Percentiles rank a stretch among this genome's conserved stretches.
Evolutionary conservation across 2,888 invertebrate genomes (phyloP).

Genomic region (Agrilus mali): DNA sequence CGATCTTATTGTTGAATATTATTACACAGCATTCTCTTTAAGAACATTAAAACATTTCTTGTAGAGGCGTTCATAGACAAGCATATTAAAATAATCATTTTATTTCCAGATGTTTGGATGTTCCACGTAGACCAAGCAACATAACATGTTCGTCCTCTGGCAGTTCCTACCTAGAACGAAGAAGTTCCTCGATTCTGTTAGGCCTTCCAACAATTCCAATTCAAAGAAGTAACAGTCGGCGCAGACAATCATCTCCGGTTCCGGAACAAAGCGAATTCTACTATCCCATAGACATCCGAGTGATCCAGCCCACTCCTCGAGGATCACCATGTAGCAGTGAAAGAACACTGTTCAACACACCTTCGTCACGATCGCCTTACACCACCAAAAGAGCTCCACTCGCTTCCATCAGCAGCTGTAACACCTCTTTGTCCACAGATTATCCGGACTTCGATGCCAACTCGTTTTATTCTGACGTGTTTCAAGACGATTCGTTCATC

Average conservation of each 20-base stretch:
- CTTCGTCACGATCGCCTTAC: constrained; percentile 14
- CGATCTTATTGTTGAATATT: too few relatives aligned
- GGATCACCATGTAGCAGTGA: constrained; percentile 70
- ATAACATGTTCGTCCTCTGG: constrained; percentile 78
- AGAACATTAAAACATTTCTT: too few relatives aligned
- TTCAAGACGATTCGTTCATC: constrained; percentile 49
- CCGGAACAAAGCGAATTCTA: constrained; percentile 31
- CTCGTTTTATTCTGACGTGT: constrained; percentile 65
- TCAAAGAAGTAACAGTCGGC: constrained; percentile 30
- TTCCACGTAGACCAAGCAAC: constrained; percentile 57
- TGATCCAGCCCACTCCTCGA: constrained; percentile 71
- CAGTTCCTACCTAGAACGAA: constrained; percentile 69
- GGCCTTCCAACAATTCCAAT: constrained; percentile 51
- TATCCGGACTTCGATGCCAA: constrained; percentile 58
- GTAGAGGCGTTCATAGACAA: too few relatives aligned
- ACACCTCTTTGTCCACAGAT: constrained; percentile 51
- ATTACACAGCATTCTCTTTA: too few relatives aligned
- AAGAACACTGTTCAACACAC: constrained; percentile 37
- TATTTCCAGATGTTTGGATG: constrained; percentile 25
- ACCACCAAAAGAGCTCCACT: constrained; percentile 53
- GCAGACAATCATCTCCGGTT: constrained; percentile 31
- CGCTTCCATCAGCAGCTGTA: constrained; percentile 69
- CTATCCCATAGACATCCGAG: constrained; percentile 38
- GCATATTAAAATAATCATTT: neutral
- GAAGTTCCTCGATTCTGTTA: constrained; percentile 67